phyloP scores from a whole-genome alignment of 2,113 vertebrate genomes.

The Falco punctatus region DNA sequence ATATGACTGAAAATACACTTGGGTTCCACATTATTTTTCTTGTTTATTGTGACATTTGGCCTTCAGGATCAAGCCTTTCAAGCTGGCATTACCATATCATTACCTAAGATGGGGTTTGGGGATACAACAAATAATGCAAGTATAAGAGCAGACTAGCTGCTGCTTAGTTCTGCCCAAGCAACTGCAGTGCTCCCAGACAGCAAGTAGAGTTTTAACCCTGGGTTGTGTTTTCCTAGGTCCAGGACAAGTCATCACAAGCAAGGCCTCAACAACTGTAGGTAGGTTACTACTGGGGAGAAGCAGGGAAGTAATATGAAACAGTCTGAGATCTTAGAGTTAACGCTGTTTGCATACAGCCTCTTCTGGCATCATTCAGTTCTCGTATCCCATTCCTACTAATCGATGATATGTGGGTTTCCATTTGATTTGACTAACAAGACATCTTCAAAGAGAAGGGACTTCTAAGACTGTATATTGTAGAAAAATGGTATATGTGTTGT shows the following conservation, averaged over 20 bases:
- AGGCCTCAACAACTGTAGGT: neutral
- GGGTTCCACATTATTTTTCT: neutral
- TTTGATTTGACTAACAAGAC: neutral
- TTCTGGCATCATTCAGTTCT: neutral
- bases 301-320: neutral
- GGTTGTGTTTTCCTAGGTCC: neutral
- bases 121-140: neutral
- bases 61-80: neutral
- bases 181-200: neutral
- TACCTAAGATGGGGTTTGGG: neutral
- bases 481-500: neutral
- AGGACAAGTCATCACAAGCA: neutral
- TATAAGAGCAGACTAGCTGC: neutral
- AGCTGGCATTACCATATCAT: neutral
- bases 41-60: neutral
- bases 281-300: neutral
- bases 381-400: neutral
- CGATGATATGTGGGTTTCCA: rapidly evolving
- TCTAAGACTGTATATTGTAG: neutral
- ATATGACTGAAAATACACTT: neutral
- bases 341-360: neutral
- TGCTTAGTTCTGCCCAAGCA: neutral
- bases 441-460: neutral
- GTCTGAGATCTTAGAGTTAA: neutral
- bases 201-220: neutral